Base-by-base conservation (phyloP, 2,113 vertebrate genomes). In the Heteronetta atricapilla region DNA sequence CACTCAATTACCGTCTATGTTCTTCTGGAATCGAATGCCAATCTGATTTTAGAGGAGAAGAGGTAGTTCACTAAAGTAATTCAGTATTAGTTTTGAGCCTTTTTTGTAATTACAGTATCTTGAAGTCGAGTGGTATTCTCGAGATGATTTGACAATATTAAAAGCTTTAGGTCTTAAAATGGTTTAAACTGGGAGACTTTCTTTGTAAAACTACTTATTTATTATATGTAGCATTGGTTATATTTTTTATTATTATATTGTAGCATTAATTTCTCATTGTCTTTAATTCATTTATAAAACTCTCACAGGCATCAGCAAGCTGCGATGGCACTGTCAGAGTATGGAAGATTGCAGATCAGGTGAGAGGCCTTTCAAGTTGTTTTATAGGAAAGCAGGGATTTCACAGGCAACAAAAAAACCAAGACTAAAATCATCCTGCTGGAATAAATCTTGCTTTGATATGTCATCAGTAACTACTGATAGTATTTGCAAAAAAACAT, bases 261-360 rank as follows among this genome's bases (percentile, higher is more conserved):
- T 58, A 36, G 36, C 34, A 79, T 86, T 81, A 22, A 78, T 86
- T 90, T 92, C 34, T 26, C 13, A 50, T 0, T 81, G 83, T 82
- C 42, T 70, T 90, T 84, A 85, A 38, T 90, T 81, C 84, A 53
- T 92, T 90, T 50, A 48, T 83, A 34, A 83, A 78, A 46, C 86
- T 79, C 79, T 1, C 46, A 0, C 80, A 99, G 99, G 99, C 99
- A 23, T 99, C 99, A 0, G 97, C 99, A 23, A 99, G 99, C 96
- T 99, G 99, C 89, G 99, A 99, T 29, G 99, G 99, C 40, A 98
- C 98, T 46, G 98, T 99, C 34, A 97, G 97, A 81, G 98, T 99
- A 7, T 99, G 99, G 99, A 98, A 97, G 50, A 98, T 99, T 6
- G 98, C 98, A 88, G 98, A 99, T 88, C 99, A 99, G 99, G 99